These are phyloP conservation scores for Phocides pigmalion DNA, from an alignment of 1,140 invertebrate species.

Conservation along the genomic window DNA sequence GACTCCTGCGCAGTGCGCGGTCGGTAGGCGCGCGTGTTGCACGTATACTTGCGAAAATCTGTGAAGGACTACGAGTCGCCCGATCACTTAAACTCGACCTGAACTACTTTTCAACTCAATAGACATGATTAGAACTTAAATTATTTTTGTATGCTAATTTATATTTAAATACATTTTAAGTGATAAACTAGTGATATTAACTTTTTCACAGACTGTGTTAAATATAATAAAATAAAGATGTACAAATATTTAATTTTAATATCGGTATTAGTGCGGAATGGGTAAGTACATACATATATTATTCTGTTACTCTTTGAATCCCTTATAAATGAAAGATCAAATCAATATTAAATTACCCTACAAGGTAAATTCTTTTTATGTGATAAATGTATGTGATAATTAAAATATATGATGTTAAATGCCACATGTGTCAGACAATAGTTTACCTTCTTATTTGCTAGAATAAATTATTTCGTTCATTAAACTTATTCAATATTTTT, in stretches of 20 bases:
- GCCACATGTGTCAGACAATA: too few species aligned
- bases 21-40: slow-evolving; percentile 42
- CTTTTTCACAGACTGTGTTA: slow-evolving; percentile 36
- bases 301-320: background rate
- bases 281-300: slow-evolving; percentile 49
- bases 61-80: slow-evolving; percentile 30
- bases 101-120: slow-evolving; percentile 25
- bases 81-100: slow-evolving; percentile 28
- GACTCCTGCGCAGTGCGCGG: slow-evolving; percentile 52
- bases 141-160: slow-evolving; percentile 31
- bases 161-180: slow-evolving; percentile 35
- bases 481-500: too few species aligned
- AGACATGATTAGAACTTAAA: slow-evolving; percentile 46
- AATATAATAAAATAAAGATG: slow-evolving; percentile 45
- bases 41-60: slow-evolving; percentile 40
- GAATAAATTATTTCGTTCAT: too few species aligned
- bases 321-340: too few species aligned
- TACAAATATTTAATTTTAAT: slow-evolving; percentile 49
- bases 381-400: too few species aligned
- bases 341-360: too few species aligned
- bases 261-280: slow-evolving; percentile 44
- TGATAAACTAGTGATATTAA: slow-evolving; percentile 50
- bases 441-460: too few species aligned
- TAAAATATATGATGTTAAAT: too few species aligned
- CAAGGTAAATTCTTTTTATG: too few species aligned